phyloP scores from a whole-genome alignment of 2,888 invertebrate genomes.

The Nowickia ferox region DNA sequence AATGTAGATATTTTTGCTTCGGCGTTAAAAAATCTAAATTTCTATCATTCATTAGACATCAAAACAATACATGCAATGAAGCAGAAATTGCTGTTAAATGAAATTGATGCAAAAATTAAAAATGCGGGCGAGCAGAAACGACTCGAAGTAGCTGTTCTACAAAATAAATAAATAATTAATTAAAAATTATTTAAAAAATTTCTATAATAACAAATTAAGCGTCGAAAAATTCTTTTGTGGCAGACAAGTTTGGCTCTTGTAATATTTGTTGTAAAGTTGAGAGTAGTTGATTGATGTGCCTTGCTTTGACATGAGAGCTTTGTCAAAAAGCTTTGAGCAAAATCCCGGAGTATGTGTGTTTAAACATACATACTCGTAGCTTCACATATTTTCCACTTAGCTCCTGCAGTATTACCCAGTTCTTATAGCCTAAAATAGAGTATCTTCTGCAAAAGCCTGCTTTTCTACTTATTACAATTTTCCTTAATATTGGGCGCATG shows the following conservation, averaged over 20 bases:
- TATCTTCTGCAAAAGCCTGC: not conserved
- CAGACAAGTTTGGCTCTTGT: no score
- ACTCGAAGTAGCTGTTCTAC: not conserved
- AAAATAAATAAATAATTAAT: not conserved
- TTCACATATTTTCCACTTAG: not conserved
- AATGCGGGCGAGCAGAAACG: not conserved
- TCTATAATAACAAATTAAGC: no score
- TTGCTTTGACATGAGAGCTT: no score
- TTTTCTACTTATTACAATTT: constrained; percentile 18
- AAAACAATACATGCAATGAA: constrained; percentile 46
- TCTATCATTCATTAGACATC: constrained; percentile 20
- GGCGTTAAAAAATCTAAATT: constrained; percentile 18
- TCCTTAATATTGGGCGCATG: constrained; percentile 32
- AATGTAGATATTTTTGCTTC: not conserved
- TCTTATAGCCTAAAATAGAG: not conserved
- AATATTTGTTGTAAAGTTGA: no score
- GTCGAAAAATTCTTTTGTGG: no score
- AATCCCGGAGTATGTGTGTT: no score
- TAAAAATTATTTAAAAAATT: not conserved
- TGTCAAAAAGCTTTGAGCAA: no score
- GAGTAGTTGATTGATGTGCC: no score
- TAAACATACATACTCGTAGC: not conserved
- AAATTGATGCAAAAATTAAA: not conserved
- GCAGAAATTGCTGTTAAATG: constrained; percentile 41
- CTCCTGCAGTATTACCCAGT: not conserved